A percentile compares a stretch with the other conserved stretches of the same genome.
These are phyloP conservation scores for Hyles vespertilio DNA, from an alignment of 1,140 invertebrate genomes.

Conservation along the genomic window DNA sequence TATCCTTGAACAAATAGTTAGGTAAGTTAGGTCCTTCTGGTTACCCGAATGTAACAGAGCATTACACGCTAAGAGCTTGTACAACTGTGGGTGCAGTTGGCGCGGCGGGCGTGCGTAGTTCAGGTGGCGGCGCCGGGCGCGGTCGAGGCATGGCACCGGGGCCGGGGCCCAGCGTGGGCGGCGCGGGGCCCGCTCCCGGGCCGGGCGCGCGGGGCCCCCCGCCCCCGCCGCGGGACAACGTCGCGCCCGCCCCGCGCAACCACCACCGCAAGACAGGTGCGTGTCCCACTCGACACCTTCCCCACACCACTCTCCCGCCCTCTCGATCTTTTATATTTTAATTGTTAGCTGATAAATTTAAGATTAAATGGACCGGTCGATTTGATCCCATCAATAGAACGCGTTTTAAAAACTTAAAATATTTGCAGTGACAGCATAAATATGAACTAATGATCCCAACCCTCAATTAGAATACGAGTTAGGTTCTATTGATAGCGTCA, in stretches of 20 bases:
- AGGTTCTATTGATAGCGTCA: too few relatives aligned
- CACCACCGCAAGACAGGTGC: constrained; percentile 67
- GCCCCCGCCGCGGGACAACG: constrained; percentile 84
- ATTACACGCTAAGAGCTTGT: too few relatives aligned
- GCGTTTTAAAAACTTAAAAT: not conserved
- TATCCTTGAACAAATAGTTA: too few relatives aligned
- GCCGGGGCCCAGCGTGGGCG: constrained; percentile 78
- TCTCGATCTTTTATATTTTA: constrained; percentile 11
- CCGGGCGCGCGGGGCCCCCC: constrained; percentile 86
- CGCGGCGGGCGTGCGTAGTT: constrained; percentile 34
- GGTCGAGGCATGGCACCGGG: constrained; percentile 84
- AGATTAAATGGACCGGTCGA: constrained; percentile 1
- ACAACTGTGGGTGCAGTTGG: constrained; percentile 9
- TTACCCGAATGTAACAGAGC: too few relatives aligned
- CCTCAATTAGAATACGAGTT: not conserved
- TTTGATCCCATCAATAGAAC: constrained; percentile 5
- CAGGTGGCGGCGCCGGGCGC: constrained; percentile 82
- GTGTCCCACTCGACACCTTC: constrained; percentile 12
- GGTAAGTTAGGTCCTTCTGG: too few relatives aligned
- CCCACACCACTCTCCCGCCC: constrained; percentile 33
- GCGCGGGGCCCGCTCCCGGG: constrained; percentile 80
- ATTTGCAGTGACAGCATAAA: too few relatives aligned
- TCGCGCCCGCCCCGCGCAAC: constrained; percentile 57
- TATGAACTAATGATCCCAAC: too few relatives aligned
- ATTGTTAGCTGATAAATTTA: constrained; percentile 9